Percentiles rank a stretch among this genome's conserved stretches.
phyloP scores from a whole-genome alignment of 2,113 vertebrate genomes.

The Candoia aspera region DNA sequence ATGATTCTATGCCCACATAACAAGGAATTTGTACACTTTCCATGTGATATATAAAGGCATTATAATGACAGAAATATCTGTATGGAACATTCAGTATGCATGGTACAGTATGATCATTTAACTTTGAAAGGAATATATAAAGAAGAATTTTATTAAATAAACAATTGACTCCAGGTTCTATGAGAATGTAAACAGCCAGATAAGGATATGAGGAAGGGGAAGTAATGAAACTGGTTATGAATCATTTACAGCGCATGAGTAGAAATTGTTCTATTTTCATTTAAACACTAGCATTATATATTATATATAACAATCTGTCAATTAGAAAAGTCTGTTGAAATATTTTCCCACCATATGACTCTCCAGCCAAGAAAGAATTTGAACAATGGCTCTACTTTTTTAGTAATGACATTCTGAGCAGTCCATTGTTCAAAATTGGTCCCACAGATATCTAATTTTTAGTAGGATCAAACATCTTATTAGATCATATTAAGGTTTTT shows the following conservation, averaged over 20 bases:
- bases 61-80: neutral
- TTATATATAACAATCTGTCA: conserved; percentile 55
- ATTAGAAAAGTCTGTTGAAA: conserved; percentile 69
- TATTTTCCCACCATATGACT: conserved; percentile 72
- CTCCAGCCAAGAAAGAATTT: conserved; percentile 63
- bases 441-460: conserved; percentile 73
- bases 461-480: conserved; percentile 57
- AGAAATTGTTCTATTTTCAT: conserved; percentile 11
- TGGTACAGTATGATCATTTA: neutral
- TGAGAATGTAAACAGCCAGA: neutral
- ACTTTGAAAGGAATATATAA: neutral
- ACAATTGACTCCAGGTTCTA: accelerated
- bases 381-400: conserved; percentile 69
- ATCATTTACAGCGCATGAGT: conserved; percentile 55
- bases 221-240: conserved; percentile 58
- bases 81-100: neutral
- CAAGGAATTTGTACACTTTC: neutral
- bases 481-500: conserved; percentile 57
- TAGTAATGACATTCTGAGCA: conserved; percentile 65
- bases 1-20: neutral
- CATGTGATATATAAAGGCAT: neutral
- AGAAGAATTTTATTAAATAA: neutral
- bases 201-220: accelerated
- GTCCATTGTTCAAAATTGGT: conserved; percentile 63
- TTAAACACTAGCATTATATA: conserved; percentile 54